phyloP scores from a whole-genome alignment of 2,797 vertebrate genomes.

The Catharus ustulatus region DNA sequence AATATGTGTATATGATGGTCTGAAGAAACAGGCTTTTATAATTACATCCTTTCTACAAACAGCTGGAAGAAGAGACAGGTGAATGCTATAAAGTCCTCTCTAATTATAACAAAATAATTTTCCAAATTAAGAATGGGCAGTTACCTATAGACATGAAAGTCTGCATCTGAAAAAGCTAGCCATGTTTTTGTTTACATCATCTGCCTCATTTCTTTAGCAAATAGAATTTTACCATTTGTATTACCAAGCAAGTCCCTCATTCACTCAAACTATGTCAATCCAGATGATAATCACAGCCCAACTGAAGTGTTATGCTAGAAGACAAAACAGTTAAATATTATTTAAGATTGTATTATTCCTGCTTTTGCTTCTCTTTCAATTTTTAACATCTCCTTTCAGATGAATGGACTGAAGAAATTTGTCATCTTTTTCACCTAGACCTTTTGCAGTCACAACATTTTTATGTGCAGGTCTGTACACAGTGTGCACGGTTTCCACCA shows the following conservation, averaged over 20 bases:
- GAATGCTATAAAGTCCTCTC: not conserved
- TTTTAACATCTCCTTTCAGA: not conserved
- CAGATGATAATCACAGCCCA: not conserved
- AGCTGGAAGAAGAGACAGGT: constrained; percentile 12
- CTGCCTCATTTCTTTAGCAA: not conserved
- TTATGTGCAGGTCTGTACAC: not conserved
- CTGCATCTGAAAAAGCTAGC: not conserved
- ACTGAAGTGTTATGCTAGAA: not conserved
- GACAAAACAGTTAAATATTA: not conserved
- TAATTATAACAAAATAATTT: not conserved
- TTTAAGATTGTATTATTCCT: not conserved
- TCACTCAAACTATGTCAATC: not conserved
- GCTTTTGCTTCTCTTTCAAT: not conserved
- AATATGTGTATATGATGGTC: not conserved
- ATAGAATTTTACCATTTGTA: not conserved
- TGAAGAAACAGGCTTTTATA: not conserved
- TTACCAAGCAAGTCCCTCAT: not conserved
- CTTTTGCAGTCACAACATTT: not conserved
- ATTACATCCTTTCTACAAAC: constrained; percentile 4
- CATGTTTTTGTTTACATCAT: not conserved
- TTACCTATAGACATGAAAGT: not conserved
- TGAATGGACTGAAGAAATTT: not conserved
- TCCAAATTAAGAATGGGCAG: not conserved
- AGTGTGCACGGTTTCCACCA: not conserved
- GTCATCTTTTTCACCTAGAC: not conserved